These are phyloP conservation scores for Oryzias javanicus DNA, from an alignment of 2,113 vertebrate genomes.

Conservation along the genomic window DNA sequence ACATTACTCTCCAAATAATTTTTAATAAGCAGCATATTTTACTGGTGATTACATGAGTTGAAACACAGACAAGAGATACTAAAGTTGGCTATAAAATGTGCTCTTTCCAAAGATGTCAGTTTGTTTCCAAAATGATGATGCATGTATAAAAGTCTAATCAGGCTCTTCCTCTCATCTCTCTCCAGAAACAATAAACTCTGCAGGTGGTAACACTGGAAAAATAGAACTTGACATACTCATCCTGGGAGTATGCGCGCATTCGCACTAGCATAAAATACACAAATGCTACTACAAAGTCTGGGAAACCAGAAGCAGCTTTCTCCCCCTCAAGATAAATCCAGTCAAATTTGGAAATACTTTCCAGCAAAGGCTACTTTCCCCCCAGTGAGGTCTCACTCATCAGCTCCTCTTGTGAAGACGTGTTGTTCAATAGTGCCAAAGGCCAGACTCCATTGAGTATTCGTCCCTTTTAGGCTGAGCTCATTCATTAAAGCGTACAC, in stretches of 20 bases:
- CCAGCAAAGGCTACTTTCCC: slow-evolving; percentile 49
- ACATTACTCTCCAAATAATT: too few species aligned
- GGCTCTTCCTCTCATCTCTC: slow-evolving; percentile 28
- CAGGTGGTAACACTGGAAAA: slow-evolving; percentile 44
- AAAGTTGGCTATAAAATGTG: slow-evolving; percentile 9
- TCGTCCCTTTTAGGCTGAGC: slow-evolving; percentile 1
- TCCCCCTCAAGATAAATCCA: slow-evolving; percentile 29
- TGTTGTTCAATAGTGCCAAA: slow-evolving; percentile 11
- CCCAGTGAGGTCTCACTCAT: slow-evolving; percentile 35
- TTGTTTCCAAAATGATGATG: slow-evolving; percentile 28
- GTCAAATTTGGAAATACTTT: slow-evolving; percentile 58
- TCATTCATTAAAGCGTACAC: slow-evolving; percentile 18
- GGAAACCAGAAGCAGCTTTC: slow-evolving; percentile 29
- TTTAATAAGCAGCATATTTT: not conserved
- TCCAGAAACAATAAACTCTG: slow-evolving; percentile 46
- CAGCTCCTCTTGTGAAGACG: slow-evolving; percentile 37
- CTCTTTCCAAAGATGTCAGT: slow-evolving; percentile 50
- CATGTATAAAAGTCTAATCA: slow-evolving; percentile 13
- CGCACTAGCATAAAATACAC: not conserved
- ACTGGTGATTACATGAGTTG: not conserved
- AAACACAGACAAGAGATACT: slow-evolving; percentile 29
- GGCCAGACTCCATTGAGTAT: slow-evolving; percentile 8
- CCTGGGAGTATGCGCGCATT: slow-evolving; percentile 1
- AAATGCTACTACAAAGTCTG: slow-evolving; percentile 23
- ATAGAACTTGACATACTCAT: slow-evolving; percentile 31